These are phyloP conservation scores for Stegastes partitus DNA, from an alignment of 2,113 vertebrate species.

Conservation along the genomic window DNA sequence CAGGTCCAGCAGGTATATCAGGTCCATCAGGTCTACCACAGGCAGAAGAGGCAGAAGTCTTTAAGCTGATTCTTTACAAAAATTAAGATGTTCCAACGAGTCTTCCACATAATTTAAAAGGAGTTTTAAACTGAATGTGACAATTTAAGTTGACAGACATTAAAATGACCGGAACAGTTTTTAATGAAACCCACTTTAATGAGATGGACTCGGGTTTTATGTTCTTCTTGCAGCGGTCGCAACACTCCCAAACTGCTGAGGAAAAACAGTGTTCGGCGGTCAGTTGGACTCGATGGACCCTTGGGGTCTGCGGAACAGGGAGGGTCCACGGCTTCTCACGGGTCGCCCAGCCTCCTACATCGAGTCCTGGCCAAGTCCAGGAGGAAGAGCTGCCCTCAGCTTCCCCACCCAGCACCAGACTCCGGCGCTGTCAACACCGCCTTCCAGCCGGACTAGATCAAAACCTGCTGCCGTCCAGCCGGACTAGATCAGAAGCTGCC, in stretches of 20 bases:
- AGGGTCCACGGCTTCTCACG: constrained; percentile 6
- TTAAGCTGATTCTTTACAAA: too few relatives aligned
- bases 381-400: constrained; percentile 86
- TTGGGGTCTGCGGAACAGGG: background rate
- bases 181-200: background rate
- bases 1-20: too few relatives aligned
- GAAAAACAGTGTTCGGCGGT: constrained; percentile 23
- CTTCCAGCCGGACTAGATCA: constrained; percentile 43
- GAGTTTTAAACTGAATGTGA: too few relatives aligned
- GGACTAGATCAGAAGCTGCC: constrained; percentile 17
- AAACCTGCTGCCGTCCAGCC: constrained; percentile 52
- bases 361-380: constrained; percentile 89
- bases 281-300: background rate
- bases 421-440: constrained; percentile 24
- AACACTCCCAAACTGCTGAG: constrained; percentile 46
- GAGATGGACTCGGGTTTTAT: background rate
- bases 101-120: too few relatives aligned
- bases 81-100: too few relatives aligned
- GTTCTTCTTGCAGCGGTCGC: constrained; percentile 27
- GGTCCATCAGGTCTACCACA: too few relatives aligned
- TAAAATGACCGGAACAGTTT: too few relatives aligned
- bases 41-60: too few relatives aligned
- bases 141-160: too few relatives aligned
- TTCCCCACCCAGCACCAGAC: constrained; percentile 48
- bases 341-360: constrained; percentile 85